Conservation (phyloP, 2,113 vertebrate species). For the Perognathus longimembris region DNA sequence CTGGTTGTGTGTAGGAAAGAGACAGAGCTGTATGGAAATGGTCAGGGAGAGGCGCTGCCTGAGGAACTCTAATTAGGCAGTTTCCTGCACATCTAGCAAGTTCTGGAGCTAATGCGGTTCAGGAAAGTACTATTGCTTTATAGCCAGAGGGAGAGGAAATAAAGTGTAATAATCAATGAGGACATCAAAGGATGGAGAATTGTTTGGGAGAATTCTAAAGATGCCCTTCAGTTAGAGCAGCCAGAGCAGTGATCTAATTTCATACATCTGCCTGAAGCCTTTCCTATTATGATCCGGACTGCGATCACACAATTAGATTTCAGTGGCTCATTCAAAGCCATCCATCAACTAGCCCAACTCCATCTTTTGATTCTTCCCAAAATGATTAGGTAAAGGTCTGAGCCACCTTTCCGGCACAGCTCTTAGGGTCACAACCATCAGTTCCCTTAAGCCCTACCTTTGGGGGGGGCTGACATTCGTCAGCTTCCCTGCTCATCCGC, state of each 20-base stretch:
- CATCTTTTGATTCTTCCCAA: background rate
- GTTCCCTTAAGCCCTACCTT: background rate
- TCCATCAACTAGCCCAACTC: background rate
- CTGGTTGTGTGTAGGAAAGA: background rate
- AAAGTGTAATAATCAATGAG: conserved; percentile 54
- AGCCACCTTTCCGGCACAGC: background rate
- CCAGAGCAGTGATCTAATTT: conserved; percentile 54
- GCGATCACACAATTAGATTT: conserved; percentile 52
- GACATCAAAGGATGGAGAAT: conserved; percentile 37
- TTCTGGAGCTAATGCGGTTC: conserved; percentile 50
- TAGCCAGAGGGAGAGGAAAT: conserved; percentile 59
- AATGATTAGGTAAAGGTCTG: background rate
- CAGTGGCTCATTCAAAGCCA: background rate
- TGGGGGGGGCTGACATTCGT: background rate
- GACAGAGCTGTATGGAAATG: background rate
- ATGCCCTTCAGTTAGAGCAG: conserved; percentile 47
- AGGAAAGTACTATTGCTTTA: conserved; percentile 53
- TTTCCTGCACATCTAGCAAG: conserved; percentile 10
- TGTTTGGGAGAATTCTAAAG: conserved; percentile 58
- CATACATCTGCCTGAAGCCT: conserved; percentile 21
- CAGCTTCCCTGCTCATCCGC: background rate
- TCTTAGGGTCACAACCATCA: background rate
- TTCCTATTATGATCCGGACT: conserved; percentile 50
- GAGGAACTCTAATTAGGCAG: conserved; percentile 30
- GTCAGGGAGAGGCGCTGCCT: background rate